A percentile compares a stretch with the other conserved stretches of the same genome.
These are phyloP conservation scores for Magallana gigas DNA, from an alignment of 1,140 invertebrate genomes.

Conservation along the genomic window DNA sequence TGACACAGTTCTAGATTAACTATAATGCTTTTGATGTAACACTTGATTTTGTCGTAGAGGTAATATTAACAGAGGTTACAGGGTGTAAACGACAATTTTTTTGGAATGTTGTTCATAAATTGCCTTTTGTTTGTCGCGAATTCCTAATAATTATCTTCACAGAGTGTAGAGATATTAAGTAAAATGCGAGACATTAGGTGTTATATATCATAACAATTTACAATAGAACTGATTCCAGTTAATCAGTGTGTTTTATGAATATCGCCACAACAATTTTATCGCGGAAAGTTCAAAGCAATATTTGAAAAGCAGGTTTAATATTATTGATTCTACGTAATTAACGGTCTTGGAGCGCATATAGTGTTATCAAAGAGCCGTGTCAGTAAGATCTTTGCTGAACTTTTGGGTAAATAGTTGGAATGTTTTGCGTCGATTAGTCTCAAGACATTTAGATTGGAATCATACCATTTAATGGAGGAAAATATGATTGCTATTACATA, in stretches of 20 bases:
- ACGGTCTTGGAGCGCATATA: not conserved
- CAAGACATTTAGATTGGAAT: too few relatives aligned
- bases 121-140: not conserved
- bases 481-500: too few relatives aligned
- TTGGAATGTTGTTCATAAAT: not conserved
- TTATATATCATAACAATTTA: not conserved
- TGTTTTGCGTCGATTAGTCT: too few relatives aligned
- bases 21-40: too few relatives aligned
- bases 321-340: not conserved
- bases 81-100: not conserved
- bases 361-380: not conserved
- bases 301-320: not conserved
- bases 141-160: not conserved
- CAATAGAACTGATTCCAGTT: not conserved
- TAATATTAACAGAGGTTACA: not conserved
- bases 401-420: not conserved
- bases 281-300: not conserved
- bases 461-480: too few relatives aligned
- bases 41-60: too few relatives aligned
- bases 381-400: not conserved
- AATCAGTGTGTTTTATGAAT: not conserved
- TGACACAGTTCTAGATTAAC: too few relatives aligned
- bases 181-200: not conserved
- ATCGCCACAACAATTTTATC: not conserved
- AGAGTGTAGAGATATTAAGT: not conserved